These are phyloP conservation scores for Columba janthina DNA, from an alignment of 2,113 vertebrate genomes.

Conservation along the genomic window DNA sequence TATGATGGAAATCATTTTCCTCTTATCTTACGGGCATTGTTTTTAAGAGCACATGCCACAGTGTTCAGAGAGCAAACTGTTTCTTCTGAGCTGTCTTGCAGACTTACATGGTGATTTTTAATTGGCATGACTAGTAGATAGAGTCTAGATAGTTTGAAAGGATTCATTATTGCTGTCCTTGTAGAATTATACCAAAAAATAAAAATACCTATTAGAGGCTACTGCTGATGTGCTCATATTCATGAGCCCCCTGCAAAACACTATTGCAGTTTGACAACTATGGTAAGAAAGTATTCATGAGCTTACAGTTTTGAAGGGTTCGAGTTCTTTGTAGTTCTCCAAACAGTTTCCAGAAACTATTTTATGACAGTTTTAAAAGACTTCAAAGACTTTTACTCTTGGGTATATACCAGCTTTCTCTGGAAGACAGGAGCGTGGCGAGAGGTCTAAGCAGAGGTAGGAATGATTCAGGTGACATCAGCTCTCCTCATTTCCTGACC, in stretches of 20 bases:
- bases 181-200: neutral
- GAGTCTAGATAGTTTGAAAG: neutral
- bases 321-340: slow-evolving; percentile 37
- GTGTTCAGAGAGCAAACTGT: neutral
- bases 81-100: neutral
- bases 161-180: neutral
- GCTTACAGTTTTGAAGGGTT: neutral
- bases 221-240: slow-evolving; percentile 11
- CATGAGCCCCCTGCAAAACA: neutral
- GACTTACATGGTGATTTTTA: neutral
- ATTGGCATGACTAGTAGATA: neutral
- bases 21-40: neutral
- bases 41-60: neutral
- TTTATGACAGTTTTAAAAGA: slow-evolving; percentile 34
- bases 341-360: slow-evolving; percentile 44
- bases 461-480: slow-evolving; percentile 45
- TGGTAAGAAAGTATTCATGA: slow-evolving; percentile 12
- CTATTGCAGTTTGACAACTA: neutral
- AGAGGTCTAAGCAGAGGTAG: slow-evolving; percentile 11
- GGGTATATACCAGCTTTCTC: slow-evolving; percentile 3
- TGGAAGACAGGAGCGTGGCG: slow-evolving; percentile 1
- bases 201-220: neutral
- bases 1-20: neutral
- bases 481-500: slow-evolving; percentile 65
- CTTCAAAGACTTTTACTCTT: slow-evolving; percentile 47